Evolutionary conservation across 2,888 invertebrate species (phyloP).

Genomic region (Drosophila stalkeri): DNA sequence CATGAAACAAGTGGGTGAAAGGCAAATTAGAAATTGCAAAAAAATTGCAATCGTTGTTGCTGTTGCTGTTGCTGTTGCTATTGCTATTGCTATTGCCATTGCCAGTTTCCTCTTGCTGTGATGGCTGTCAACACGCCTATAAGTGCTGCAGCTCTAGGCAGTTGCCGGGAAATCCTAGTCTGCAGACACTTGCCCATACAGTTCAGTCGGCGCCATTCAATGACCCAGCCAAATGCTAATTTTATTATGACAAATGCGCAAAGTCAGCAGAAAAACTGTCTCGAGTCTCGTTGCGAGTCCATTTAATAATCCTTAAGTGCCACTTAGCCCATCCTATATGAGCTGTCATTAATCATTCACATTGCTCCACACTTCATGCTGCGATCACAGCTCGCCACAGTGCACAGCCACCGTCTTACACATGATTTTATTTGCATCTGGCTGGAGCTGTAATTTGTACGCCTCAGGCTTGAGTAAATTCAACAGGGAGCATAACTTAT

Average conservation of each 20-base stretch:
- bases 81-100: slow-evolving; percentile 13
- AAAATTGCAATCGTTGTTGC: slow-evolving; percentile 19
- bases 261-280: slow-evolving; percentile 32
- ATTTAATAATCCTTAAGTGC: slow-evolving; percentile 32
- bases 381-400: slow-evolving; percentile 2
- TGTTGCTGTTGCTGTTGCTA: slow-evolving; percentile 13
- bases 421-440: slow-evolving; percentile 14
- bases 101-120: slow-evolving; percentile 26
- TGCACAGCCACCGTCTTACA: slow-evolving; percentile 57
- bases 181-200: slow-evolving; percentile 5
- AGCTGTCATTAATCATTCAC: slow-evolving; percentile 43
- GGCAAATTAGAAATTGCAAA: slow-evolving; percentile 60
- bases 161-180: slow-evolving; percentile 23
- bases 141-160: slow-evolving; percentile 53
- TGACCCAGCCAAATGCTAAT: slow-evolving; percentile 70
- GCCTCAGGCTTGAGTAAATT: slow-evolving; percentile 10
- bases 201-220: slow-evolving; percentile 22
- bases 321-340: slow-evolving; percentile 2
- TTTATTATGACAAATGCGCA: slow-evolving; percentile 73
- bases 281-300: slow-evolving; percentile 9
- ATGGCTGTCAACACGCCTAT: slow-evolving; percentile 66
- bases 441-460: slow-evolving; percentile 28
- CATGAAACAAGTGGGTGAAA: slow-evolving; percentile 50
- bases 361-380: slow-evolving; percentile 1
- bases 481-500: slow-evolving; percentile 25